These are phyloP conservation scores for Harpagifer antarcticus DNA, from an alignment of 2,797 vertebrate genomes.

Conservation along the genomic window DNA sequence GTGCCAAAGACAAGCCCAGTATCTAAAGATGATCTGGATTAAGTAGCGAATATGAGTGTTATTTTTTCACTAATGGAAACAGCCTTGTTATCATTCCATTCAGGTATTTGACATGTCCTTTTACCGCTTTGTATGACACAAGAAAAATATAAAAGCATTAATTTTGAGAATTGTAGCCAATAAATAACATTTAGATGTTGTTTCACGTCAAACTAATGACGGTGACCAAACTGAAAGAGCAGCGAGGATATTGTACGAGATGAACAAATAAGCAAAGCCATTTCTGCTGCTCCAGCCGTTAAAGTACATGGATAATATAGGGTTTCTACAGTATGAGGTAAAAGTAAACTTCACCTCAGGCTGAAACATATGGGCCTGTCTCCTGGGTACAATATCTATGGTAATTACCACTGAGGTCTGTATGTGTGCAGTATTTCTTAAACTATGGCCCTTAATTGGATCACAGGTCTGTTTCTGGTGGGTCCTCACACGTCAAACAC, in stretches of 20 bases:
- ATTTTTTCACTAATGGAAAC: too few relatives aligned
- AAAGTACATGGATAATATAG: conserved; percentile 14
- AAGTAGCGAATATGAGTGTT: too few relatives aligned
- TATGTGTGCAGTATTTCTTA: conserved; percentile 57
- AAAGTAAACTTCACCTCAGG: conserved; percentile 41
- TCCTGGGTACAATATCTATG: conserved; percentile 51
- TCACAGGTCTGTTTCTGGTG: conserved; percentile 75
- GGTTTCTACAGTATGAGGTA: conserved; percentile 28
- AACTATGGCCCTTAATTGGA: conserved; percentile 71
- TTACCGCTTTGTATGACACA: background rate
- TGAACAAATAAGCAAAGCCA: background rate
- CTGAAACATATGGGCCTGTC: conserved; percentile 50
- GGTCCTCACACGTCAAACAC: conserved; percentile 76
- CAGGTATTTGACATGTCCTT: background rate
- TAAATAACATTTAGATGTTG: background rate
- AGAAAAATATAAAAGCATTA: background rate
- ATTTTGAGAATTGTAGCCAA: background rate
- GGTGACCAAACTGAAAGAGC: background rate
- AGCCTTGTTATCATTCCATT: background rate
- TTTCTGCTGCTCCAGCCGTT: conserved; percentile 16
- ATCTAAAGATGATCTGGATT: too few relatives aligned
- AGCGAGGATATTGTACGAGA: background rate
- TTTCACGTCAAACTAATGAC: background rate
- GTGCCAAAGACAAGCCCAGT: too few relatives aligned
- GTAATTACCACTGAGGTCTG: conserved; percentile 45